Evolutionary conservation across 2,888 invertebrate species (phyloP).

Genomic region (Drosophila prostipennis): DNA sequence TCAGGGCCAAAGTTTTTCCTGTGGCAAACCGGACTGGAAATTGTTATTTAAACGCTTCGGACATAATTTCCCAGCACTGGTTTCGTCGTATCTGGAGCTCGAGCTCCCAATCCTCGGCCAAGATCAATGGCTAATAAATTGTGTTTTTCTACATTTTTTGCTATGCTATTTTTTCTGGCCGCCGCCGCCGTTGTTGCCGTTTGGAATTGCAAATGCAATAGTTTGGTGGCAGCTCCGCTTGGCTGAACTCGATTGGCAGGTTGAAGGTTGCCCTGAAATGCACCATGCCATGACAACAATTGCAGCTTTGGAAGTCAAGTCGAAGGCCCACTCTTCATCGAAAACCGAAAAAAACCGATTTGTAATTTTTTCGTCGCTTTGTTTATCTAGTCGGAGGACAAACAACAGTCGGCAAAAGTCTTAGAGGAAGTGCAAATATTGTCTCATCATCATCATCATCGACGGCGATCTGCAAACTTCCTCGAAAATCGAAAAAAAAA

Average conservation of each 20-base stretch:
- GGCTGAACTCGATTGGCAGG: conserved; percentile 51
- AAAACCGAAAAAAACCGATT: conserved; percentile 3
- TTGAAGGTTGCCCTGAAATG: conserved; percentile 42
- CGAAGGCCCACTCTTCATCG: conserved; percentile 21
- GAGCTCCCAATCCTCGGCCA: conserved; percentile 58
- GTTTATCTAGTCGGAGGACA: conserved; percentile 10
- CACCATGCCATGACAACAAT: conserved; percentile 29
- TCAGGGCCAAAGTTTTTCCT: conserved; percentile 45
- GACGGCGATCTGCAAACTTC: conserved; percentile 62
- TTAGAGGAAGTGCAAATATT: conserved; percentile 69
- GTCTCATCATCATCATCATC: conserved; percentile 40
- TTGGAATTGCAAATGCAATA: conserved; percentile 7
- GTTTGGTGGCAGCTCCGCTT: conserved; percentile 50
- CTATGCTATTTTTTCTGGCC: not conserved
- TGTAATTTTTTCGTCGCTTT: conserved; percentile 16
- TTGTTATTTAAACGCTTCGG: conserved; percentile 35
- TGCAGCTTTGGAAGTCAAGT: conserved; percentile 36
- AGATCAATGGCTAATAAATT: conserved; percentile 70
- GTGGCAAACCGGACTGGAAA: conserved; percentile 47
- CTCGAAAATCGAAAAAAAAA: conserved; percentile 33
- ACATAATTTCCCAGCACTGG: conserved; percentile 33
- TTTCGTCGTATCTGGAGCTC: conserved; percentile 19
- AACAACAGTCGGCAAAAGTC: conserved; percentile 38
- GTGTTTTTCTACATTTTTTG: conserved; percentile 10
- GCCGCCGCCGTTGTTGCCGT: not conserved